Evolutionary conservation across 2,888 invertebrate species (phyloP).

Genomic region (Gordius sp.): DNA sequence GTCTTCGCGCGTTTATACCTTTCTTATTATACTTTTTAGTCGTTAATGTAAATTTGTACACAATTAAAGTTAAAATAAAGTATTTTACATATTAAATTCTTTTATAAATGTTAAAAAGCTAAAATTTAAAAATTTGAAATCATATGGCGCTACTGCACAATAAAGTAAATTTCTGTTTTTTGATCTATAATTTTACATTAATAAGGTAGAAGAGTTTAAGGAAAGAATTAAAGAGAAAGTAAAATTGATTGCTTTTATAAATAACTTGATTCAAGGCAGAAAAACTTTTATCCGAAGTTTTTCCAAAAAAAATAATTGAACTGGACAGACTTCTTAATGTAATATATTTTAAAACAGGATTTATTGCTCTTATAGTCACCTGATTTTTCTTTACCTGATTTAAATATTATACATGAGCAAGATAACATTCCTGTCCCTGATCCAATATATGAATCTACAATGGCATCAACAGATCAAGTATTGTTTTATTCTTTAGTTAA

Average conservation of each 20-base stretch:
- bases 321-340: slow-evolving; percentile 25
- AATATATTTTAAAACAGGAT: too few relatives aligned
- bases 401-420: neutral
- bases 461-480: too few relatives aligned
- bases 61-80: too few relatives aligned
- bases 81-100: too few relatives aligned
- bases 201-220: slow-evolving; percentile 24
- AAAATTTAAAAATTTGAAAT: neutral
- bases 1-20: too few relatives aligned
- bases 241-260: slow-evolving; percentile 23
- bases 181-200: slow-evolving; percentile 14
- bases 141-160: slow-evolving; percentile 10
- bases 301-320: slow-evolving; percentile 28
- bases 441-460: too few relatives aligned
- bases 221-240: slow-evolving; percentile 26
- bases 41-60: too few relatives aligned
- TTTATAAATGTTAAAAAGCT: too few relatives aligned
- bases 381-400: neutral
- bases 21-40: too few relatives aligned
- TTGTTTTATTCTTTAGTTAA: too few relatives aligned
- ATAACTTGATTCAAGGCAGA: slow-evolving; percentile 21
- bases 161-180: neutral
- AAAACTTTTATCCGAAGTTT: slow-evolving; percentile 26
- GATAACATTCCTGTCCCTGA: neutral
- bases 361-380: neutral